These are phyloP conservation scores for Thecocarcelia acutangulata DNA, from an alignment of 2,888 invertebrate species.

Conservation along the genomic window DNA sequence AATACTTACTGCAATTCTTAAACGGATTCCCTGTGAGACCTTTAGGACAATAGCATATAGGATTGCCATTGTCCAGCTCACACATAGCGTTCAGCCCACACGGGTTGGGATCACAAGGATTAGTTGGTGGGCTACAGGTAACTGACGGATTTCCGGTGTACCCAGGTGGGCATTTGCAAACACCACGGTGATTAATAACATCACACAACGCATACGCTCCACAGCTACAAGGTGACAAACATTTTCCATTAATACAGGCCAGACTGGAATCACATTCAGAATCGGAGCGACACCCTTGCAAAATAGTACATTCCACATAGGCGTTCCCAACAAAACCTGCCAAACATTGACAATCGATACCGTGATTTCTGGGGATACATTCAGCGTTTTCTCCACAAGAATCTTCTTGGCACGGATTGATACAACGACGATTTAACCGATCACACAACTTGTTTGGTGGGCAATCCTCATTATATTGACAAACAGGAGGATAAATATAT, in stretches of 20 bases:
- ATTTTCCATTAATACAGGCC: conserved; percentile 90
- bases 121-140: conserved; percentile 87
- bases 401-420: conserved; percentile 90
- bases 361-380: conserved; percentile 89
- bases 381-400: conserved; percentile 92
- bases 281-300: conserved; percentile 87
- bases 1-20: conserved; percentile 91
- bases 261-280: conserved; percentile 88
- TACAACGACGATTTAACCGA: conserved; percentile 90
- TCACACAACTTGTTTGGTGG: conserved; percentile 93
- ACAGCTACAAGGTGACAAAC: conserved; percentile 89
- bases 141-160: conserved; percentile 89
- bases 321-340: conserved; percentile 90
- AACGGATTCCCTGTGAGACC: conserved; percentile 95
- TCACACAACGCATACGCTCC: conserved; percentile 91
- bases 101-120: conserved; percentile 92
- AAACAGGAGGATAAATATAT: conserved; percentile 84
- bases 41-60: conserved; percentile 94
- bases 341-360: conserved; percentile 88
- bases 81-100: conserved; percentile 93
- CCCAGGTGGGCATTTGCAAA: conserved; percentile 91
- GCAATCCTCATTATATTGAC: conserved; percentile 95
- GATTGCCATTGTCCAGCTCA: conserved; percentile 91
- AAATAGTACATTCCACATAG: conserved; percentile 86
- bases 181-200: conserved; percentile 89